Evolutionary conservation across 2,888 invertebrate genomes (phyloP).

Genomic region (Apamea crenata): DNA sequence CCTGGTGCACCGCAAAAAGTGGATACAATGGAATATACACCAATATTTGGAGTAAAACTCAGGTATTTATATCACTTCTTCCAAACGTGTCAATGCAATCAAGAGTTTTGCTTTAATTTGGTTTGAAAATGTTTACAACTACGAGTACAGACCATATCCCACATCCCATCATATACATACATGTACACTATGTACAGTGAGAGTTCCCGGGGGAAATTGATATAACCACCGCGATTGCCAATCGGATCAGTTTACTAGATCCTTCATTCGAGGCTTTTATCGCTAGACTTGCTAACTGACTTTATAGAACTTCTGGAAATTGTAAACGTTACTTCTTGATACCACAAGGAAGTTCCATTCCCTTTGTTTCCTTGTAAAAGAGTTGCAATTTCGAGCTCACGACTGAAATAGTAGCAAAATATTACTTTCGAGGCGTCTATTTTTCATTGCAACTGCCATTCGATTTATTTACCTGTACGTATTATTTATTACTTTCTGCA

Average conservation of each 20-base stretch:
- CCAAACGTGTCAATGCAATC: background rate
- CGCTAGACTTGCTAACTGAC: conserved; percentile 12
- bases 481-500: conserved; percentile 61
- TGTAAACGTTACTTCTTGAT: conserved; percentile 10
- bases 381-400: conserved; percentile 70
- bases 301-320: conserved; percentile 4
- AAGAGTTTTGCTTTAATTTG: background rate
- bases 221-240: conserved; percentile 37
- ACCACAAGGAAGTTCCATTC: conserved; percentile 44
- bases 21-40: background rate
- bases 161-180: background rate
- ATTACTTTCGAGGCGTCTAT: conserved; percentile 71
- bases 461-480: conserved; percentile 67
- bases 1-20: background rate
- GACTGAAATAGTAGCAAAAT: conserved; percentile 72
- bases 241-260: conserved; percentile 37
- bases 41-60: background rate
- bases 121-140: conserved; percentile 8
- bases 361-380: conserved; percentile 63
- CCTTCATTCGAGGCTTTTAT: conserved; percentile 26
- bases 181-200: background rate
- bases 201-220: conserved; percentile 22
- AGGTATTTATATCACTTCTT: background rate
- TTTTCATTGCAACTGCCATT: conserved; percentile 71
- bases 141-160: background rate